Conservation (phyloP, 2,888 invertebrate species). For the Ashinkailepas kermadecensis region DNA sequence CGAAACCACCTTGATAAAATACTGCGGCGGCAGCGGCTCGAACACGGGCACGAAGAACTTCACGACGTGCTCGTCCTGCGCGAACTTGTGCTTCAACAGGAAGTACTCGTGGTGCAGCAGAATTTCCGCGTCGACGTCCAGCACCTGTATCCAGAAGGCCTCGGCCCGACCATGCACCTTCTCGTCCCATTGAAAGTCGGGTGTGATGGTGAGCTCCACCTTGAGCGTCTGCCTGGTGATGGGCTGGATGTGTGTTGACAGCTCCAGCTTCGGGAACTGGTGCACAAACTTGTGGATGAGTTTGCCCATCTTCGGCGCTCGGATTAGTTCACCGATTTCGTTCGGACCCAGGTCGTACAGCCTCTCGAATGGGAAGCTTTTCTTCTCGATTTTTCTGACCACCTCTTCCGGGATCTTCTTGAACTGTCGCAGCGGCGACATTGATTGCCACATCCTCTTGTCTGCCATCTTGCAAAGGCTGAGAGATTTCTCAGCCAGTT, state of each 20-base stretch:
- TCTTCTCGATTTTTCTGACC: constrained; percentile 95
- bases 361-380: constrained; percentile 81
- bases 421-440: constrained; percentile 96
- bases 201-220: constrained; percentile 89
- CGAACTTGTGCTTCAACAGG: constrained; percentile 88
- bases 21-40: constrained; percentile 96
- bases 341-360: constrained; percentile 93
- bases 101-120: constrained; percentile 94
- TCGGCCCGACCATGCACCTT: constrained; percentile 65
- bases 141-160: constrained; percentile 56
- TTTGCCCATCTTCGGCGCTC: constrained; percentile 86
- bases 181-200: constrained; percentile 99
- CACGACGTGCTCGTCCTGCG: constrained; percentile 86
- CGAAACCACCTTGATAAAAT: constrained; percentile 79
- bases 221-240: constrained; percentile 56
- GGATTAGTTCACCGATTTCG: constrained; percentile 89
- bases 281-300: constrained; percentile 93
- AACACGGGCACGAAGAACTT: constrained; percentile 98
- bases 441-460: constrained; percentile 98
- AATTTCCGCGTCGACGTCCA: constrained; percentile 53
- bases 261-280: constrained; percentile 91
- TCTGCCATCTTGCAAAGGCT: constrained; percentile 98
- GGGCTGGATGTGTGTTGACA: constrained; percentile 95
- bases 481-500: constrained; percentile 89
- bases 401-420: constrained; percentile 95